Evolutionary conservation across 1,140 invertebrate genomes (phyloP), one percentile per base, ranked within the genome.

Genomic region (Limonius californicus): DNA sequence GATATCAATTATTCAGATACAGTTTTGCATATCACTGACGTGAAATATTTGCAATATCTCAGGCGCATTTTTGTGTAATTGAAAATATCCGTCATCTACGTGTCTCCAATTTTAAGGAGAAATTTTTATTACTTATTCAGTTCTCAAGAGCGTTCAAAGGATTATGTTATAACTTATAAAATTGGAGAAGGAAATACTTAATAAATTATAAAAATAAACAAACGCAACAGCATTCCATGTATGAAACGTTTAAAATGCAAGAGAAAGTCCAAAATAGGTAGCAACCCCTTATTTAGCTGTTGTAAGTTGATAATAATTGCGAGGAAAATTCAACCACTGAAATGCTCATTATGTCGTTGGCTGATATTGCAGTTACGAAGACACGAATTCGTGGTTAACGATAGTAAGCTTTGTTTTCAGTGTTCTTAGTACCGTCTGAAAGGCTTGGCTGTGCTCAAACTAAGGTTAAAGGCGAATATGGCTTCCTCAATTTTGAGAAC

Each of bases 1-100:
- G 60, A 59, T 67, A 69, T 69, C 68, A 69, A 69, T 69, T 69
- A 69, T 69, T 69, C 68, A 69, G 45, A 55, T 58, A 62, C 57
- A 57, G 60, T 62, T 64, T 53, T 65, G 63, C 66, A 61, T 64
- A 65, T 62, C 61, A 62, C 55, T 20, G 39, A 55, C 55, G 30
- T 65, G 56, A 65, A 63, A 66, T 66, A 66, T 63, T 55, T 56
- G 60, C 47, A 39, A 45, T 57, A 47, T 32, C 15, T 35, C 50
- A 9, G 30, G 19, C 35, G 42, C 61, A 59, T 61, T 68, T 66
- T 63, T 66, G 21, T 42, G 53, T 68, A 66, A 66, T 68, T 68
- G 66, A 61, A 63, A 61, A 57, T 57, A 65, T 62, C 50, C 53
- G 61, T 11, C 20, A 39, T 39, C 35, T 39, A 39, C 35, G n/a